Conservation (phyloP, 2,797 vertebrate genomes). For the Spondyliosoma cantharus region DNA sequence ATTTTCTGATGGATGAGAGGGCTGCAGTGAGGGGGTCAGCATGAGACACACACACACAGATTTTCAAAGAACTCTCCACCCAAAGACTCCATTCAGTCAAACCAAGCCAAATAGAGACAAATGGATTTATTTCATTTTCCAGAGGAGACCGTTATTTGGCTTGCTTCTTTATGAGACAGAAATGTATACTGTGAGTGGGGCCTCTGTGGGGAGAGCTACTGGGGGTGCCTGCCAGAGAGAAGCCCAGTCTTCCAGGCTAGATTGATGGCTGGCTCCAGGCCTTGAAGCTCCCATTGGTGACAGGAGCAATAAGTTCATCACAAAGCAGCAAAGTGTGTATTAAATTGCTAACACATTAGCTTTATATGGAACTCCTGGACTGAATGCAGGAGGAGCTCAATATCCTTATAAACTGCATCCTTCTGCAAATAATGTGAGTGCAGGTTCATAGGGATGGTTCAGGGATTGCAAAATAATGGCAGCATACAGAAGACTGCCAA, state of each 20-base stretch:
- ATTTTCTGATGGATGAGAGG: slow-evolving; percentile 41
- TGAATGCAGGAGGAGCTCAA: slow-evolving; percentile 19
- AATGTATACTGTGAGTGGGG: slow-evolving; percentile 73
- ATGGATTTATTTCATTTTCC: slow-evolving; percentile 64
- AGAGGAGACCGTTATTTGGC: slow-evolving; percentile 65
- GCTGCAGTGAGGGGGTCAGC: neutral
- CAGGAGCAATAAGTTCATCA: slow-evolving; percentile 62
- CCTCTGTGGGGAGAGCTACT: slow-evolving; percentile 52
- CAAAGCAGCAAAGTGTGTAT: slow-evolving; percentile 47
- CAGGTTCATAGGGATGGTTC: neutral
- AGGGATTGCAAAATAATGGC: slow-evolving; percentile 5
- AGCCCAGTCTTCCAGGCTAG: slow-evolving; percentile 53
- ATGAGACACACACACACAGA: slow-evolving; percentile 31
- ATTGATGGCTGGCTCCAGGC: slow-evolving; percentile 61
- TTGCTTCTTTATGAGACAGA: slow-evolving; percentile 67
- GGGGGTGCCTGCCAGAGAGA: slow-evolving; percentile 54
- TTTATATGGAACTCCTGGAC: slow-evolving; percentile 42
- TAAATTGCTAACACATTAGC: slow-evolving; percentile 48
- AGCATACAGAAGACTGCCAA: slow-evolving; percentile 1
- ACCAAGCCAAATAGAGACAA: slow-evolving; percentile 66
- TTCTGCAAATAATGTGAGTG: slow-evolving; percentile 9
- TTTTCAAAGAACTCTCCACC: slow-evolving; percentile 42
- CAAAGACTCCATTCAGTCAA: slow-evolving; percentile 52
- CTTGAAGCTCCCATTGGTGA: slow-evolving; percentile 52
- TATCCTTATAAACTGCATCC: slow-evolving; percentile 39